Conservation (phyloP, 2,797 vertebrate genomes). For the Setipinna tenuifilis region DNA sequence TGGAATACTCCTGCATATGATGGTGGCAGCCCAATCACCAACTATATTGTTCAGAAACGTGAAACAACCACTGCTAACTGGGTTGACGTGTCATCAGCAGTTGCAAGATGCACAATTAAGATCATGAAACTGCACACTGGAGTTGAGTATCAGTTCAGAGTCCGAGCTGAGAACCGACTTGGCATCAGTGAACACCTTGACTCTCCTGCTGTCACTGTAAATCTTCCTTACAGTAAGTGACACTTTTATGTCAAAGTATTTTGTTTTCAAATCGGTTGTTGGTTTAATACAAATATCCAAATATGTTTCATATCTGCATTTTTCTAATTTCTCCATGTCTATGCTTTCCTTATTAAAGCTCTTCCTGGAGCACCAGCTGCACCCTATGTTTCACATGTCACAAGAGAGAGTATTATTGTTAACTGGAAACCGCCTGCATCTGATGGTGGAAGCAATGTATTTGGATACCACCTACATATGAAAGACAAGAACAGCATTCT, state of each 20-base stretch:
- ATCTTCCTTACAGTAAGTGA: slow-evolving; percentile 94
- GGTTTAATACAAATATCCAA: neutral
- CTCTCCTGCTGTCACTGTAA: slow-evolving; percentile 83
- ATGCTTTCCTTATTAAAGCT: slow-evolving; percentile 71
- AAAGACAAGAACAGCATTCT: slow-evolving; percentile 97
- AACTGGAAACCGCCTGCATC: slow-evolving; percentile 93
- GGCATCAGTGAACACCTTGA: slow-evolving; percentile 96
- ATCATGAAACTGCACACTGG: slow-evolving; percentile 92
- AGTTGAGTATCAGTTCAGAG: slow-evolving; percentile 96
- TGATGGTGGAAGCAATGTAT: slow-evolving; percentile 90
- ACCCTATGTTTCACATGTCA: slow-evolving; percentile 88
- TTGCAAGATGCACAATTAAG: slow-evolving; percentile 92
- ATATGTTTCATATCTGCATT: neutral
- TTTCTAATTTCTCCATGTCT: slow-evolving; percentile 1
- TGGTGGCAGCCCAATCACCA: slow-evolving; percentile 95
- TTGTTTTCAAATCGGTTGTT: slow-evolving; percentile 5
- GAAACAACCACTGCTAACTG: slow-evolving; percentile 94
- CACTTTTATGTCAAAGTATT: slow-evolving; percentile 3
- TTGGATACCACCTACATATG: slow-evolving; percentile 96
- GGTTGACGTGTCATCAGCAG: slow-evolving; percentile 92
- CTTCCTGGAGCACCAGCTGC: slow-evolving; percentile 88
- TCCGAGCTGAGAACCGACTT: slow-evolving; percentile 97
- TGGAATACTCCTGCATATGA: slow-evolving; percentile 94
- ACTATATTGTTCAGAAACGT: slow-evolving; percentile 94
- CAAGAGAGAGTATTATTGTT: slow-evolving; percentile 88